These are phyloP conservation scores for Albula goreensis DNA, from an alignment of 2,113 vertebrate species.

Conservation along the genomic window DNA sequence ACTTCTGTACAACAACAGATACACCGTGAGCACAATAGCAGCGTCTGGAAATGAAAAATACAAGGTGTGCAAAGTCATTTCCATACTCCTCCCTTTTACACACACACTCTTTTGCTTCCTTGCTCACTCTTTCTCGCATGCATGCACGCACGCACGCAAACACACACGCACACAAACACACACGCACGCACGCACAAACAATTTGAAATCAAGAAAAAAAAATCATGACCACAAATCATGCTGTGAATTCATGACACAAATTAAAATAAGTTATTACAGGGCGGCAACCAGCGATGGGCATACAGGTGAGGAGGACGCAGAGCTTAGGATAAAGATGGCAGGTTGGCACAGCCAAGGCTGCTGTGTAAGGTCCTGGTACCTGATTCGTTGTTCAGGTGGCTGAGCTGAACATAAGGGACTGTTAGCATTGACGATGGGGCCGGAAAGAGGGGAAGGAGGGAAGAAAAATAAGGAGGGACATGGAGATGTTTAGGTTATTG, in stretches of 20 bases:
- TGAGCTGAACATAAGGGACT: constrained; percentile 92
- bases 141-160: too few relatives aligned
- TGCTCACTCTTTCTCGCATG: not conserved
- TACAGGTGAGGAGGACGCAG: not conserved
- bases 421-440: constrained; percentile 68
- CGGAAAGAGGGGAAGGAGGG: constrained; percentile 44
- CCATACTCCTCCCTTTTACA: too few relatives aligned
- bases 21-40: constrained; percentile 17
- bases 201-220: constrained; percentile 2
- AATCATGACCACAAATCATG: constrained; percentile 37
- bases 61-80: not conserved
- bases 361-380: constrained; percentile 73
- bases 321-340: constrained; percentile 21
- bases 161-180: too few relatives aligned
- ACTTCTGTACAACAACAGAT: not conserved
- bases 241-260: constrained; percentile 28
- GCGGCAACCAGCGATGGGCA: not conserved
- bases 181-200: not conserved
- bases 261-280: constrained; percentile 21
- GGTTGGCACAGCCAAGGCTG: constrained; percentile 36
- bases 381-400: constrained; percentile 88
- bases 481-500: constrained; percentile 55
- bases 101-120: not conserved
- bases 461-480: constrained; percentile 64
- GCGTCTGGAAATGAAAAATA: constrained; percentile 13